phyloP scores from a whole-genome alignment of 2,888 invertebrate species.

The Gibbula magus region DNA sequence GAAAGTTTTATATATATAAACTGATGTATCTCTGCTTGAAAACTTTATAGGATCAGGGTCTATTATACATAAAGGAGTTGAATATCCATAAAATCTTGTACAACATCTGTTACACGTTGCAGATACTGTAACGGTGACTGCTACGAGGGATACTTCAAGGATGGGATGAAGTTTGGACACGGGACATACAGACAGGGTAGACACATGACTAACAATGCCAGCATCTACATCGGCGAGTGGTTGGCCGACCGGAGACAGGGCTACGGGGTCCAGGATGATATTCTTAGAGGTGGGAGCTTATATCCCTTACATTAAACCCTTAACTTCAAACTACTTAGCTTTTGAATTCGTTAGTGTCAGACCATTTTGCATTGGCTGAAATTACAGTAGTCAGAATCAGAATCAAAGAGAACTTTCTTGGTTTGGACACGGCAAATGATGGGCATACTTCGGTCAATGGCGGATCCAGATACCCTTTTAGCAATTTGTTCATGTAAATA shows the following conservation, averaged over 20 bases:
- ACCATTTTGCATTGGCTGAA: too few relatives aligned
- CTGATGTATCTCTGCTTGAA: too few relatives aligned
- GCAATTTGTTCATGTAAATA: too few relatives aligned
- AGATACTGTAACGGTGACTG: conserved; percentile 85
- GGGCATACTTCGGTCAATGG: too few relatives aligned
- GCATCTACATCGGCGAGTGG: conserved; percentile 94
- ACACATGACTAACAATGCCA: conserved; percentile 82
- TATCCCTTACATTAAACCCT: background rate
- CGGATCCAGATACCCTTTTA: too few relatives aligned
- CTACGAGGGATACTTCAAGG: conserved; percentile 91
- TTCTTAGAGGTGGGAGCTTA: conserved; percentile 80
- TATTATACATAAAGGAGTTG: too few relatives aligned
- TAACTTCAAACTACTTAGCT: background rate
- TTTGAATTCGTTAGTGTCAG: too few relatives aligned
- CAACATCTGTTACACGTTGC: background rate
- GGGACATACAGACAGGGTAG: conserved; percentile 88
- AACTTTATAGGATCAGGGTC: background rate
- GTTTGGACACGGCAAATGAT: too few relatives aligned
- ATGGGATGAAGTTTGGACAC: conserved; percentile 89
- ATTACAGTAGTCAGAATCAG: too few relatives aligned
- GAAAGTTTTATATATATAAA: too few relatives aligned
- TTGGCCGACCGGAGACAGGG: conserved; percentile 85
- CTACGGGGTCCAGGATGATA: conserved; percentile 92
- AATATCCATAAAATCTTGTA: too few relatives aligned
- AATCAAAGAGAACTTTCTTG: too few relatives aligned